These are phyloP conservation scores for Spondyliosoma cantharus DNA, from an alignment of 2,797 vertebrate genomes.

Conservation along the genomic window DNA sequence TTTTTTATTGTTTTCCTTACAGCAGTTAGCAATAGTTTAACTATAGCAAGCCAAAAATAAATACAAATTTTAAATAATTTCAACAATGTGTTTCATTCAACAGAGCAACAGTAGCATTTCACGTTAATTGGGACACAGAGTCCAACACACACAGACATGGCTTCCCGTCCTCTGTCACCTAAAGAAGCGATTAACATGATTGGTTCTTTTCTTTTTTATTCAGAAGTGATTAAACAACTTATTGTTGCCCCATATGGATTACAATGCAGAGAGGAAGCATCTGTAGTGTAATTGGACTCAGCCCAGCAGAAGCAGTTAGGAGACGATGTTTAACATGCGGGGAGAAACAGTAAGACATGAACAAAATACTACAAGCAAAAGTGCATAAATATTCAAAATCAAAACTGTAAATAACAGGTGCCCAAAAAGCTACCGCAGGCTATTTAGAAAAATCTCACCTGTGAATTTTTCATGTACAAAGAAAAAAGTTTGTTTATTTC, in stretches of 20 bases:
- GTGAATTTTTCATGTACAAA: conserved; percentile 77
- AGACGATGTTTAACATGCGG: conserved; percentile 76
- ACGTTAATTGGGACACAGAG: conserved; percentile 61
- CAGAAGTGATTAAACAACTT: conserved; percentile 27
- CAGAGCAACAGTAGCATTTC: conserved; percentile 79
- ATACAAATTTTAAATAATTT: conserved; percentile 85
- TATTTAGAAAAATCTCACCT: conserved; percentile 76
- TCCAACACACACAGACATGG: conserved; percentile 51
- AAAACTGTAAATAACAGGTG: conserved; percentile 65
- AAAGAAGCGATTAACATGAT: conserved; percentile 3
- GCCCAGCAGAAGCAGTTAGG: conserved; percentile 70
- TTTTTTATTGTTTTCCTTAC: conserved; percentile 76
- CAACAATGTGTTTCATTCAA: conserved; percentile 78
- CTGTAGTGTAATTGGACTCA: conserved; percentile 41
- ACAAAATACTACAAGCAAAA: conserved; percentile 78
- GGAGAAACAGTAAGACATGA: conserved; percentile 66
- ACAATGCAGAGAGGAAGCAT: conserved; percentile 64
- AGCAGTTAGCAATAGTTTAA: conserved; percentile 82
- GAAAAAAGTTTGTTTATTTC: conserved; percentile 56
- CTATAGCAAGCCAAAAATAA: conserved; percentile 84
- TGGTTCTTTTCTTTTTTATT: background rate
- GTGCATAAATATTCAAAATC: conserved; percentile 77
- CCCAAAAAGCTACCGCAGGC: conserved; percentile 65
- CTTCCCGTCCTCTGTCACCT: conserved; percentile 55
- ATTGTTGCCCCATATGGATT: background rate